These are phyloP conservation scores for Caenorhabditis brenneri DNA, from an alignment of 1,140 invertebrate species.

Conservation along the genomic window DNA sequence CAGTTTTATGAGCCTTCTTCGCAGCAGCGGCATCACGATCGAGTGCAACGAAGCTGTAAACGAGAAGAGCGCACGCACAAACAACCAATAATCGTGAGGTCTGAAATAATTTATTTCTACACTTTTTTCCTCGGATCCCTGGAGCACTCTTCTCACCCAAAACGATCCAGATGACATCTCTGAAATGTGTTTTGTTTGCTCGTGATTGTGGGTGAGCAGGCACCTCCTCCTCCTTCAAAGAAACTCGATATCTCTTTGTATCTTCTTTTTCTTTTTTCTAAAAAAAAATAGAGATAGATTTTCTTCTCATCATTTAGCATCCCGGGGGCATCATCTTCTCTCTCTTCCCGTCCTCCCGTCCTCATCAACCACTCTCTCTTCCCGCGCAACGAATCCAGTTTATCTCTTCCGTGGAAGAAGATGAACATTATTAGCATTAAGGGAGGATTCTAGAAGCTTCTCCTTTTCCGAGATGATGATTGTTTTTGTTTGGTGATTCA, in stretches of 20 bases:
- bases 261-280: background rate
- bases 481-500: too few species aligned
- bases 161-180: background rate
- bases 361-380: too few species aligned
- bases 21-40: background rate
- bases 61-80: background rate
- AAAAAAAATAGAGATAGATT: background rate
- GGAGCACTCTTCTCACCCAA: background rate
- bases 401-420: background rate
- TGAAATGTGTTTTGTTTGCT: too few species aligned
- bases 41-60: constrained; percentile 1
- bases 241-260: background rate
- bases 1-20: background rate
- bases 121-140: background rate
- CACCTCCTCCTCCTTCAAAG: background rate
- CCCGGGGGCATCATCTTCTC: background rate
- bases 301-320: background rate
- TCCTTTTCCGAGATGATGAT: too few species aligned
- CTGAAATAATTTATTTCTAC: background rate
- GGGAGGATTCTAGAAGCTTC: too few species aligned
- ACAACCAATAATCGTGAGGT: background rate
- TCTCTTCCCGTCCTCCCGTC: background rate
- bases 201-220: too few species aligned
- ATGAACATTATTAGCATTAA: too few species aligned
- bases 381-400: background rate